Percentiles rank a stretch among this genome's conserved stretches.
phyloP scores from a whole-genome alignment of 2,888 invertebrate species.

The Nomada hirtipes region DNA sequence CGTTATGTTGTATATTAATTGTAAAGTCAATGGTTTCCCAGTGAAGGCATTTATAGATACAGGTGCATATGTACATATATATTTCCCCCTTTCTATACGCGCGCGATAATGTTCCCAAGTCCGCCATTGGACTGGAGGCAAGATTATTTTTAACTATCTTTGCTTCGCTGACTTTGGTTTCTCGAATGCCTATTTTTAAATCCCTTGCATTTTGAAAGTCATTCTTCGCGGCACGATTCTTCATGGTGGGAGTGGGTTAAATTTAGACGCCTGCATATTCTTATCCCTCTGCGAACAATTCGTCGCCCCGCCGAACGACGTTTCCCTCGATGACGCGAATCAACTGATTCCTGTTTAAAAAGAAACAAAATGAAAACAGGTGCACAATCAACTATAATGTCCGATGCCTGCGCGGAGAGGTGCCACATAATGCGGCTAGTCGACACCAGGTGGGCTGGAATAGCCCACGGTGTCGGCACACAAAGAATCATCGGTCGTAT shows the following conservation, averaged over 20 bases:
- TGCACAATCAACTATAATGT: slow-evolving; percentile 99
- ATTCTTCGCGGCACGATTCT: slow-evolving; percentile 33
- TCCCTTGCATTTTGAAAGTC: slow-evolving; percentile 49
- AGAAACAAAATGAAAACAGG: slow-evolving; percentile 84
- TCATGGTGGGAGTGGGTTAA: slow-evolving; percentile 65
- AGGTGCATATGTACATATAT: slow-evolving; percentile 84
- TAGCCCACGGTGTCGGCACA: slow-evolving; percentile 98
- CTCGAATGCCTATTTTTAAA: slow-evolving; percentile 69
- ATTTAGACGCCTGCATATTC: slow-evolving; percentile 58
- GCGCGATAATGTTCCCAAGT: background rate
- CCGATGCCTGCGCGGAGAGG: slow-evolving; percentile 96
- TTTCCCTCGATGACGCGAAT: too few relatives aligned
- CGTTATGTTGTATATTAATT: slow-evolving; percentile 98
- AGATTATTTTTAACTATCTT: slow-evolving; percentile 58
- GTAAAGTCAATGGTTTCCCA: slow-evolving; percentile 97
- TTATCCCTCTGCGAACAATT: too few relatives aligned
- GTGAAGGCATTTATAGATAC: slow-evolving; percentile 99
- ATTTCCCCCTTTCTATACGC: background rate
- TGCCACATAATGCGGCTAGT: slow-evolving; percentile 96
- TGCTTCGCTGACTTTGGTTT: slow-evolving; percentile 29
- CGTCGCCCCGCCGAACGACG: too few relatives aligned
- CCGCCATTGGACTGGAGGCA: slow-evolving; percentile 6
- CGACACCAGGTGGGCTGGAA: slow-evolving; percentile 96
- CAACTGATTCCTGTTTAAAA: background rate
- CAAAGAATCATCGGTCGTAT: slow-evolving; percentile 98